phyloP scores from a whole-genome alignment of 2,113 vertebrate genomes.

The Ascaphus truei region DNA sequence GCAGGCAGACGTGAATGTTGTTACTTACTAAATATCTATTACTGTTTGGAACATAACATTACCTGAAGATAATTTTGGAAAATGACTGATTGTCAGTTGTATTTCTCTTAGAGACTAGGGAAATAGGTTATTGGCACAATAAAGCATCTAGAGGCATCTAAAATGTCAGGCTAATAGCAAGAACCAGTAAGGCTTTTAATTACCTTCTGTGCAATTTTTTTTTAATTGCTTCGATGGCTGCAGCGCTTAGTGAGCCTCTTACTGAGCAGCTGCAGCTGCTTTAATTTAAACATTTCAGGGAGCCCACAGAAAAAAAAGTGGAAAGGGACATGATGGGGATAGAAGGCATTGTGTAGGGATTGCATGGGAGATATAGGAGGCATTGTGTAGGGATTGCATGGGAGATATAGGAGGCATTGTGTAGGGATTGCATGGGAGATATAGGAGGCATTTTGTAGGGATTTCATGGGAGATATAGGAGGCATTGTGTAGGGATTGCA shows the following conservation, averaged over 20 bases:
- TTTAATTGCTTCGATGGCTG: conserved; percentile 74
- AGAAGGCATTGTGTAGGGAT: accelerated
- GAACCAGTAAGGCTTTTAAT: conserved; percentile 99
- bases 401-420: too few species aligned
- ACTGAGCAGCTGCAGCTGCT: conserved; percentile 69
- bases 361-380: too few species aligned
- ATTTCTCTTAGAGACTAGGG: conserved; percentile 77
- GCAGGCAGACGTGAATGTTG: too few species aligned
- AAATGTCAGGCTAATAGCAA: conserved; percentile 93
- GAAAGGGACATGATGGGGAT: conserved; percentile 41
- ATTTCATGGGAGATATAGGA: too few species aligned
- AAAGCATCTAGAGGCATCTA: conserved; percentile 88
- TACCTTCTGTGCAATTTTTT: conserved; percentile 97
- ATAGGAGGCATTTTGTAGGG: not conserved
- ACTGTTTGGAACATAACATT: conserved; percentile 59
- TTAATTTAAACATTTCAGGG: conserved; percentile 61
- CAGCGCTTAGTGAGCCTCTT: conserved; percentile 66
- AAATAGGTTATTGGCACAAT: conserved; percentile 92
- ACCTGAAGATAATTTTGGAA: conserved; percentile 87
- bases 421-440: too few species aligned
- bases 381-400: too few species aligned
- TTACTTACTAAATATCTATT: conserved; percentile 70
- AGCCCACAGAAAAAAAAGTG: conserved; percentile 42
- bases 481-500: too few species aligned
- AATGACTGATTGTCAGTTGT: conserved; percentile 89